Conservation (phyloP, 1,140 invertebrate species). For the Drosophila gunungcola region DNA sequence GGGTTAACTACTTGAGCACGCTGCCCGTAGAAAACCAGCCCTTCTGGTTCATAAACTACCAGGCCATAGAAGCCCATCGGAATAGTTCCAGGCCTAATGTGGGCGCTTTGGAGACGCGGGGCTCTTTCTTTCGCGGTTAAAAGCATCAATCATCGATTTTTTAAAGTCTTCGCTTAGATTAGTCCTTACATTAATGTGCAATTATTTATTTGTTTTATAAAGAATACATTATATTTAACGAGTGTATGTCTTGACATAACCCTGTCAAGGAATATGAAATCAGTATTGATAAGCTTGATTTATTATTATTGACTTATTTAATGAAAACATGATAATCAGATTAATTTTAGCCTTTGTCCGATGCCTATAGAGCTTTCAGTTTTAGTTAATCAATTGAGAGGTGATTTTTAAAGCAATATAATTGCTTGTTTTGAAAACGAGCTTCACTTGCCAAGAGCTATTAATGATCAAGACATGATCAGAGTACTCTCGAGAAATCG, state of each 20-base stretch:
- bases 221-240: neutral
- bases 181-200: slow-evolving; percentile 2
- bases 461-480: no score
- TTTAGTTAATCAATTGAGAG: no score
- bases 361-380: no score
- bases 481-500: no score
- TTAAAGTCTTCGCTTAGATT: neutral
- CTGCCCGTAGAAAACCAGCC: slow-evolving; percentile 85
- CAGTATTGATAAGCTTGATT: slow-evolving; percentile 8
- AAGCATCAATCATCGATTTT: slow-evolving; percentile 4
- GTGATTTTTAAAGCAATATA: no score
- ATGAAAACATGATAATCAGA: no score
- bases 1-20: slow-evolving; percentile 83
- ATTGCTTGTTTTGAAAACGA: no score
- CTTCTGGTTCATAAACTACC: slow-evolving; percentile 86
- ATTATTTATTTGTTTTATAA: slow-evolving; percentile 37
- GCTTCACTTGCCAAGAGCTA: no score
- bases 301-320: neutral
- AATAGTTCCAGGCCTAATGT: slow-evolving; percentile 64
- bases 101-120: slow-evolving; percentile 56
- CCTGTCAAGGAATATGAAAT: slow-evolving; percentile 13
- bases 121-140: slow-evolving; percentile 76
- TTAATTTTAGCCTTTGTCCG: no score
- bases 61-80: slow-evolving; percentile 82
- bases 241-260: slow-evolving; percentile 15